Conservation (phyloP, 2,113 vertebrate species). For the Pterocles orientalis region DNA sequence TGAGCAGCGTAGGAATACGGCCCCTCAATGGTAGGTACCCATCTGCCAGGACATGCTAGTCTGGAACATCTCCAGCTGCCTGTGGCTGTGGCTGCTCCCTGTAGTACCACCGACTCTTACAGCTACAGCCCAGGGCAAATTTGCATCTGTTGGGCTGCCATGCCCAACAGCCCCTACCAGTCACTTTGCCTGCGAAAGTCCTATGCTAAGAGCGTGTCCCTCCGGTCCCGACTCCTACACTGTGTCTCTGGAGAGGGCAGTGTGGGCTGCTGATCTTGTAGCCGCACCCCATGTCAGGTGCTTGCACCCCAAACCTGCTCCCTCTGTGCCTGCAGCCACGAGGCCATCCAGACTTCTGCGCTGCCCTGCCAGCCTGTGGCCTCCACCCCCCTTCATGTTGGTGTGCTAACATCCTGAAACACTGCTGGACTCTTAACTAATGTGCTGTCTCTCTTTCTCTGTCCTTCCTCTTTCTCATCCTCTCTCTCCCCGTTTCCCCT, state of each 20-base stretch:
- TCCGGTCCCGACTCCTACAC: neutral
- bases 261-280: neutral
- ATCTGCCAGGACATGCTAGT: neutral
- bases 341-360: neutral
- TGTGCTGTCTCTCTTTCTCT: conserved; percentile 17
- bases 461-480: neutral
- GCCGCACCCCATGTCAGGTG: neutral
- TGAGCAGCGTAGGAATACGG: conserved; percentile 67
- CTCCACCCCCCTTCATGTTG: neutral
- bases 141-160: neutral
- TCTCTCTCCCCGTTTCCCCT: neutral
- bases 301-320: neutral
- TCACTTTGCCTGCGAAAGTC: neutral
- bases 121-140: neutral
- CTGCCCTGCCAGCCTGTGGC: neutral
- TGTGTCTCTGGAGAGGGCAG: neutral
- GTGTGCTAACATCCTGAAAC: neutral
- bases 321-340: fast-evolving
- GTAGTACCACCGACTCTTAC: neutral
- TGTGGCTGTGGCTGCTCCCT: neutral
- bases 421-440: conserved; percentile 3
- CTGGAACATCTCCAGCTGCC: neutral
- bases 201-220: neutral
- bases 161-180: neutral
- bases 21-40: conserved; percentile 82